Percentiles rank a stretch among this genome's conserved stretches.
Conservation (phyloP, 2,888 invertebrate species). For the Mechanitis mazaeus region DNA sequence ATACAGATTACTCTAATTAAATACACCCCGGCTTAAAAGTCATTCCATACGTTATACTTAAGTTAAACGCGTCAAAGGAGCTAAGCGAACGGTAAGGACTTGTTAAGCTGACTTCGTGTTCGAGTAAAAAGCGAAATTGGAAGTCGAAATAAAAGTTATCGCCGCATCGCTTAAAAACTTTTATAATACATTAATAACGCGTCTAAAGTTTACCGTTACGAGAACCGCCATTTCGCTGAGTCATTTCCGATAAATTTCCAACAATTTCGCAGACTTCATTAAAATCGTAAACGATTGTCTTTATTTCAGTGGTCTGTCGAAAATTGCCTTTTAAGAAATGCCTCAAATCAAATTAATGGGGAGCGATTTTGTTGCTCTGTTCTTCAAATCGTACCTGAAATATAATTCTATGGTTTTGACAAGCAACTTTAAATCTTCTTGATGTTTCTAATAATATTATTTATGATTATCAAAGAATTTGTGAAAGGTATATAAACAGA, state of each 20-base stretch:
- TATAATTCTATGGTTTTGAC: too few species aligned
- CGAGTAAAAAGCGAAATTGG: conserved; percentile 10
- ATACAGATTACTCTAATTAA: too few species aligned
- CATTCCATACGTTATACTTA: conserved; percentile 1
- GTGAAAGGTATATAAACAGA: too few species aligned
- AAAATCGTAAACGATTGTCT: conserved; percentile 46
- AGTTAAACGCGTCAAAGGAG: conserved; percentile 6
- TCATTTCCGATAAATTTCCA: conserved; percentile 48
- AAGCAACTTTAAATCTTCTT: too few species aligned
- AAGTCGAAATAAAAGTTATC: conserved; percentile 16
- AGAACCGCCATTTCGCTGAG: conserved; percentile 35
- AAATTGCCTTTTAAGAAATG: conserved; percentile 37
- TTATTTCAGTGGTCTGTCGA: conserved; percentile 41
- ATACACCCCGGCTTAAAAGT: neutral
- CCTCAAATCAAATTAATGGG: conserved; percentile 23
- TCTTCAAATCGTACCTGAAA: too few species aligned
- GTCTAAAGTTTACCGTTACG: conserved; percentile 38
- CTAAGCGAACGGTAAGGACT: neutral
- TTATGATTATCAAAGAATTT: too few species aligned
- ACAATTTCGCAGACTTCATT: conserved; percentile 49
- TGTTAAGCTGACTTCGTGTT: neutral
- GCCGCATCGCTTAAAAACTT: conserved; percentile 37
- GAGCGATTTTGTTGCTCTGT: too few species aligned
- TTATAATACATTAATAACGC: conserved; percentile 45
- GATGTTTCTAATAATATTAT: too few species aligned